phyloP scores from a whole-genome alignment of 2,113 vertebrate species.

The Cervus canadensis region DNA sequence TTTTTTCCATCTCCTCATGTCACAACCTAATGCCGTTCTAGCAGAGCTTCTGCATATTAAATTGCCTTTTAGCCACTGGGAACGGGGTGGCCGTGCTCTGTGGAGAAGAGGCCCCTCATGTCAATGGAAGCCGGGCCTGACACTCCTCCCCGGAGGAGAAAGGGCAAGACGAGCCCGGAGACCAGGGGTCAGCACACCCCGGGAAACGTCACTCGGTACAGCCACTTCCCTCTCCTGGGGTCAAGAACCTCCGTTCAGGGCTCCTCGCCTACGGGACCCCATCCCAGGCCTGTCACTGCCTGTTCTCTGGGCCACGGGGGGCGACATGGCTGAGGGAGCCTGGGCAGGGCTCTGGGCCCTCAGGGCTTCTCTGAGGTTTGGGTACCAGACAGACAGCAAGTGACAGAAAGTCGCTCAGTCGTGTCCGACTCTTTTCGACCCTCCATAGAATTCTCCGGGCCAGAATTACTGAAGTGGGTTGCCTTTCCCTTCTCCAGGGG shows the following conservation, averaged over 20 bases:
- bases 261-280: background rate
- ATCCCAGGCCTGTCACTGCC: background rate
- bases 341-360: background rate
- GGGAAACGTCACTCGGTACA: constrained; percentile 28
- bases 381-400: background rate
- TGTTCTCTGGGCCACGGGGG: background rate
- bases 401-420: background rate
- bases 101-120: constrained; percentile 55
- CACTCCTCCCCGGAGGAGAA: background rate
- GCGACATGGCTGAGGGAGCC: background rate
- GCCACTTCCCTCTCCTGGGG: constrained; percentile 38
- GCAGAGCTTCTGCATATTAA: constrained; percentile 59
- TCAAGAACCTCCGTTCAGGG: background rate
- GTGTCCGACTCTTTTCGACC: background rate
- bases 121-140: constrained; percentile 50
- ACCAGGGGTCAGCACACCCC: constrained; percentile 39
- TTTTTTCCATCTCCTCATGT: constrained; percentile 44
- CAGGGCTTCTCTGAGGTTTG: background rate
- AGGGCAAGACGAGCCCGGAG: constrained; percentile 1
- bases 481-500: background rate
- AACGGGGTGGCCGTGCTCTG: background rate
- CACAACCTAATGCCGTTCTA: constrained; percentile 41
- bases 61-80: constrained; percentile 51
- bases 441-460: background rate
- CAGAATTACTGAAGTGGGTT: background rate